A percentile compares a stretch with the other conserved stretches of the same genome.
Conservation (phyloP, 2,113 vertebrate genomes). For the Nicator chloris region DNA sequence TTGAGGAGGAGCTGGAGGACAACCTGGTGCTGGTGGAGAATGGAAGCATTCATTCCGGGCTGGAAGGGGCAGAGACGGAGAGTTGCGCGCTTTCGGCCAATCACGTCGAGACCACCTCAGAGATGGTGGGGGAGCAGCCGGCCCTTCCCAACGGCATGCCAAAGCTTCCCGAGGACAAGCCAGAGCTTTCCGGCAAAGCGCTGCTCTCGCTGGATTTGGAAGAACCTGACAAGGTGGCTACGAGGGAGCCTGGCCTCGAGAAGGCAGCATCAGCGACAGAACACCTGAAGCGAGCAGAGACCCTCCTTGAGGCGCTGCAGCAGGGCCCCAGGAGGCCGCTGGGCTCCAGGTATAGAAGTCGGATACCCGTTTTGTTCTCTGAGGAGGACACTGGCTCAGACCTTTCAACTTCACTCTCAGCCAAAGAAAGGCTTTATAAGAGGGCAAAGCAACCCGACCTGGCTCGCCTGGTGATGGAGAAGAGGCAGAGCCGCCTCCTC, state of each 20-base stretch:
- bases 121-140: constrained; percentile 22
- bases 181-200: not conserved
- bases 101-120: constrained; percentile 25
- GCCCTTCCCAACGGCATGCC: constrained; percentile 22
- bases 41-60: constrained; percentile 15
- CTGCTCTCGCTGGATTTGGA: not conserved
- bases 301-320: not conserved
- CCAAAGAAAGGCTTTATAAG: constrained; percentile 77
- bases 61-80: constrained; percentile 58
- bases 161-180: constrained; percentile 14
- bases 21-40: constrained; percentile 46
- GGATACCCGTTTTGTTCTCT: constrained; percentile 87
- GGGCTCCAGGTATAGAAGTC: constrained; percentile 74
- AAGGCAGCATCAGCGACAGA: not conserved
- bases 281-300: constrained; percentile 38
- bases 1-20: constrained; percentile 60
- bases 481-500: constrained; percentile 82
- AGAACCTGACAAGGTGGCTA: not conserved
- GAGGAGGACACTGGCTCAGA: constrained; percentile 89
- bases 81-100: constrained; percentile 37
- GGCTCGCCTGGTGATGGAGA: constrained; percentile 85
- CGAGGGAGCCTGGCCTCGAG: constrained; percentile 20
- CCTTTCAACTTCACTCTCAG: constrained; percentile 74
- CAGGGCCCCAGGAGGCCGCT: constrained; percentile 27
- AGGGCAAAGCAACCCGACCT: constrained; percentile 78